These are phyloP conservation scores for Villa cingulata DNA, from an alignment of 2,888 invertebrate genomes.

Conservation along the genomic window DNA sequence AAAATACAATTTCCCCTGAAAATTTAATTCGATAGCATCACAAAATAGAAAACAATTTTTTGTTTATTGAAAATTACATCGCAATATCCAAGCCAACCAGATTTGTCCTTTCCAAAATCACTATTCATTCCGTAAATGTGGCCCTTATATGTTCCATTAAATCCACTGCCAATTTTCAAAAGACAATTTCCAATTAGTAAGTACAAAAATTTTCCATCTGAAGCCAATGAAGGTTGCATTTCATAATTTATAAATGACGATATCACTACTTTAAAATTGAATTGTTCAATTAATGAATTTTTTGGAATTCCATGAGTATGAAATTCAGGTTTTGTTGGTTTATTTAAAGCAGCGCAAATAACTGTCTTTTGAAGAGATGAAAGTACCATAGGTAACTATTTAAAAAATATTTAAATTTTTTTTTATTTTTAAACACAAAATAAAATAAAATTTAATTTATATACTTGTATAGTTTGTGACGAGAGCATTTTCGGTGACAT, in stretches of 20 bases:
- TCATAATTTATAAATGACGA: slow-evolving; percentile 40
- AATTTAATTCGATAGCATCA: slow-evolving; percentile 13
- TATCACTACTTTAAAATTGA: slow-evolving; percentile 28
- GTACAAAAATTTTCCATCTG: slow-evolving; percentile 84
- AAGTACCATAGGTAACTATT: slow-evolving; percentile 61
- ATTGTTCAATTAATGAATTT: slow-evolving; percentile 54
- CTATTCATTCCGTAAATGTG: slow-evolving; percentile 73
- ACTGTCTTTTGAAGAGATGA: slow-evolving; percentile 78
- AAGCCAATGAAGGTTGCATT: slow-evolving; percentile 51
- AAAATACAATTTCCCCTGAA: slow-evolving; percentile 67
- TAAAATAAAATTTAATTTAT: slow-evolving; percentile 8
- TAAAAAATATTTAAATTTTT: background rate
- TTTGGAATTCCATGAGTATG: slow-evolving; percentile 75
- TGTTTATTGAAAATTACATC: slow-evolving; percentile 43
- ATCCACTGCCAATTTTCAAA: slow-evolving; percentile 89
- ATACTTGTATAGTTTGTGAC: slow-evolving; percentile 65
- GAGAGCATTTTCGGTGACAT: slow-evolving; percentile 71
- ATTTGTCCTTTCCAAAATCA: slow-evolving; percentile 66
- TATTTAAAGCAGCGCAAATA: slow-evolving; percentile 74
- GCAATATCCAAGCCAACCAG: slow-evolving; percentile 76
- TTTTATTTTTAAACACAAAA: background rate
- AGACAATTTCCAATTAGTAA: slow-evolving; percentile 72
- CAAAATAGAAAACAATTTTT: background rate
- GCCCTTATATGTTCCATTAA: slow-evolving; percentile 84
- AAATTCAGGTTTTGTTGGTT: slow-evolving; percentile 75